phyloP scores from a whole-genome alignment of 2,113 vertebrate genomes.

The Sorex fumeus region DNA sequence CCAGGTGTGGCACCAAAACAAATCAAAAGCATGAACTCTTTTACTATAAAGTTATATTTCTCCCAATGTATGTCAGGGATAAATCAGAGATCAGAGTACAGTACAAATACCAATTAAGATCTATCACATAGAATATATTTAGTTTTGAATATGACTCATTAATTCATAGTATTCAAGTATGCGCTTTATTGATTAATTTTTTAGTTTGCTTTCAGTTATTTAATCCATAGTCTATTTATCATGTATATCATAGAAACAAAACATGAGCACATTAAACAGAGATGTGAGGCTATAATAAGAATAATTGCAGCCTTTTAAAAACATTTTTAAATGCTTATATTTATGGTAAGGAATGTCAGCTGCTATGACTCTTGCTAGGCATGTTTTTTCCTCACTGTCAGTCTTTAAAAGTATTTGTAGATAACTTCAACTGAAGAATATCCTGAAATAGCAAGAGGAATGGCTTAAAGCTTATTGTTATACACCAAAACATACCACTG shows the following conservation, averaged over 20 bases:
- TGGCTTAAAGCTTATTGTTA: conserved; percentile 34
- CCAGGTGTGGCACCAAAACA: too few species aligned
- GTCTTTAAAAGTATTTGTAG: neutral
- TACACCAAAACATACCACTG: conserved; percentile 3
- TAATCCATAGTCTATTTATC: conserved; percentile 47
- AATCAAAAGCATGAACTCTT: too few species aligned
- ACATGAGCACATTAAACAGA: conserved; percentile 29
- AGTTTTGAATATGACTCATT: neutral
- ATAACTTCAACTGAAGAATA: conserved; percentile 19
- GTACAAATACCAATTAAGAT: too few species aligned
- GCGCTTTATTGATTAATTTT: conserved; percentile 36
- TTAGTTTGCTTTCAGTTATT: conserved; percentile 45
- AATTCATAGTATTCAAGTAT: neutral
- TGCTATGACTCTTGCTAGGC: neutral
- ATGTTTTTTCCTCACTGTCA: neutral
- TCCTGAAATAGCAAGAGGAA: neutral
- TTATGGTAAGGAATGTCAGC: conserved; percentile 34
- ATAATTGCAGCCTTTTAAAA: neutral
- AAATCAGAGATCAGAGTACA: too few species aligned
- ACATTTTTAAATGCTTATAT: conserved; percentile 10
- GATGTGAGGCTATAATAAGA: neutral
- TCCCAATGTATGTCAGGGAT: too few species aligned
- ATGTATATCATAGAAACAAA: neutral
- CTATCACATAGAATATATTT: too few species aligned
- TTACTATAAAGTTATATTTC: too few species aligned